phyloP scores from a whole-genome alignment of 2,888 invertebrate genomes.

The Temnothorax ravouxi region DNA sequence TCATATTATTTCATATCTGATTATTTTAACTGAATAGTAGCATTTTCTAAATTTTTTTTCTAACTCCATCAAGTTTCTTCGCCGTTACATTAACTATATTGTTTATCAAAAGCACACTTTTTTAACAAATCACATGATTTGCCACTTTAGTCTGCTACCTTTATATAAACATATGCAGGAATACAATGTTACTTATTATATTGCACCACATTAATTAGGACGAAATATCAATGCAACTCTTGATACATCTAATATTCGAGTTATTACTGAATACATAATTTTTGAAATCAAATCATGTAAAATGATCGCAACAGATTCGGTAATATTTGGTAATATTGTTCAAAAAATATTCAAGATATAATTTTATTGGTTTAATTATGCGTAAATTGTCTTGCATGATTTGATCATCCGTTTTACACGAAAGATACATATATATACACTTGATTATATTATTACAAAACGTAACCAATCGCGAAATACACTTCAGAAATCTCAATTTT shows the following conservation, averaged over 20 bases:
- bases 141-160: conserved; percentile 84
- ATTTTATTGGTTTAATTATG: background rate
- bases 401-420: conserved; percentile 13
- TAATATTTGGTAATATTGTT: background rate
- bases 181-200: conserved; percentile 53
- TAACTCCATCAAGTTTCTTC: conserved; percentile 46
- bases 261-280: background rate
- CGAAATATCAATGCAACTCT: background rate
- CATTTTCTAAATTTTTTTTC: background rate
- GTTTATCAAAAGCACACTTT: conserved; percentile 60
- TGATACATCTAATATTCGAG: background rate
- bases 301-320: background rate
- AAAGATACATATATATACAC: conserved; percentile 22
- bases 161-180: conserved; percentile 54
- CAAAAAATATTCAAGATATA: background rate
- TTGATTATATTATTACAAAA: conserved; percentile 17
- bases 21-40: background rate
- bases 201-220: conserved; percentile 1
- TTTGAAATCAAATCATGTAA: conserved; percentile 27
- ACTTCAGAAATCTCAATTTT: conserved; percentile 11
- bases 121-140: conserved; percentile 72
- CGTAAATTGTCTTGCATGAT: conserved; percentile 37
- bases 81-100: conserved; percentile 30
- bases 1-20: background rate
- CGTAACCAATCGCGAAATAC: background rate